Evolutionary conservation across 1,140 invertebrate genomes (phyloP).

Genomic region (Wasmannia auropunctata): DNA sequence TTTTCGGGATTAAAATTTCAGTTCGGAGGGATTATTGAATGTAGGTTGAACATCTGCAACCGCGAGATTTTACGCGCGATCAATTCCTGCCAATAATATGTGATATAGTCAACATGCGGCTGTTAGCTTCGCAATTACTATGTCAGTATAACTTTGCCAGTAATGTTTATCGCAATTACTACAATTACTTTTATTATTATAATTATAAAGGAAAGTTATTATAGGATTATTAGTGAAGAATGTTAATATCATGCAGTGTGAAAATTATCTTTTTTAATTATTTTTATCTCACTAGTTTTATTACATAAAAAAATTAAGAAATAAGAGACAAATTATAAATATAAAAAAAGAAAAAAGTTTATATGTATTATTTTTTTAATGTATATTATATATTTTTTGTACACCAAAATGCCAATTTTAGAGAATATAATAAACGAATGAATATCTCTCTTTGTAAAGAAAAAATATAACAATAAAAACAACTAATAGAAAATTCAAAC

Average conservation of each 20-base stretch:
- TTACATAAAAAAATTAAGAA: background rate
- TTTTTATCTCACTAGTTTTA: background rate
- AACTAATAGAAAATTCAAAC: background rate
- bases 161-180: background rate
- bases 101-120: background rate
- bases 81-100: slow-evolving; percentile 23
- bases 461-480: background rate
- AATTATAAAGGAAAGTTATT: background rate
- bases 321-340: background rate
- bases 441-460: background rate
- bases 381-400: background rate
- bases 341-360: background rate
- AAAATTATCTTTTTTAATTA: background rate
- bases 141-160: background rate
- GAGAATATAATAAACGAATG: background rate
- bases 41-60: slow-evolving; percentile 8
- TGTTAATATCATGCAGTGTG: background rate
- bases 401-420: background rate
- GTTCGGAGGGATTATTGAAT: slow-evolving; percentile 22
- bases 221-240: background rate
- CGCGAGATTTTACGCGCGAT: background rate
- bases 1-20: slow-evolving; percentile 22
- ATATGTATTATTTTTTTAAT: background rate
- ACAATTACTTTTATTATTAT: background rate
- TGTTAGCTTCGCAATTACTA: background rate